Base-by-base conservation (phyloP, 1,140 invertebrate species). In the Limonius californicus region DNA sequence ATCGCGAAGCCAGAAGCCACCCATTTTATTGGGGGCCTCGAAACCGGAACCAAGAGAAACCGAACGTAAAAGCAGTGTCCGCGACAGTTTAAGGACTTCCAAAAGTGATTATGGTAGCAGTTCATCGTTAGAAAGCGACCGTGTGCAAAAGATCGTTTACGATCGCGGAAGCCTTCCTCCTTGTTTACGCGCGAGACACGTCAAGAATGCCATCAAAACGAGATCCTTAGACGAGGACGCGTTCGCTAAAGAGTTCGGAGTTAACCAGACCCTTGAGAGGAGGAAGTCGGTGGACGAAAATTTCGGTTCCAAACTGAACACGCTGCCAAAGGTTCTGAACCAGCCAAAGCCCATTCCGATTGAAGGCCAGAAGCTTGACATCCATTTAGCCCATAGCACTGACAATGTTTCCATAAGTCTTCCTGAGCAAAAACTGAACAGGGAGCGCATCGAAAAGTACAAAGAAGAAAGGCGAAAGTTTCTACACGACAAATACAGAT, bases 381-480 rank as follows among this genome's bases (percentile, higher is more conserved):
- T 60, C 1, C 30, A 53, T 14, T 9, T 32, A 27, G 27, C 59
- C 7, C 53, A 50, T 16, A 54, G 42, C 18, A 16, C 19, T 18
- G 56, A 57, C 8, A 35, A 42, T 27, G 32, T 35, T 12, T 11
- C 15, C 7, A 14, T 35, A 2, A 6, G 20, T 19, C 9, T 27
- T 9, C 20, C 35, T 21, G 54, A 62, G 11, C 66, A 68, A 59
- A 73, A 85, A 68, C 66, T 85, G 3, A 86, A 89, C 62, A 76
- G 89, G 20, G 89, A 91, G 71, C 77, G 91, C 42, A 95, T 95
- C 64, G 91, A 94, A 74, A 89, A 90, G 72, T 95, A 95, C 72
- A 96, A 96, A 79, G 91, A 94, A 74, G 92, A 95, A 72, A 79
- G 93, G n/a, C 81, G 93, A 57, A 88, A 86, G 56, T 91, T 92